phyloP scores from a whole-genome alignment of 2,888 invertebrate species.

The Erebia aethiops region DNA sequence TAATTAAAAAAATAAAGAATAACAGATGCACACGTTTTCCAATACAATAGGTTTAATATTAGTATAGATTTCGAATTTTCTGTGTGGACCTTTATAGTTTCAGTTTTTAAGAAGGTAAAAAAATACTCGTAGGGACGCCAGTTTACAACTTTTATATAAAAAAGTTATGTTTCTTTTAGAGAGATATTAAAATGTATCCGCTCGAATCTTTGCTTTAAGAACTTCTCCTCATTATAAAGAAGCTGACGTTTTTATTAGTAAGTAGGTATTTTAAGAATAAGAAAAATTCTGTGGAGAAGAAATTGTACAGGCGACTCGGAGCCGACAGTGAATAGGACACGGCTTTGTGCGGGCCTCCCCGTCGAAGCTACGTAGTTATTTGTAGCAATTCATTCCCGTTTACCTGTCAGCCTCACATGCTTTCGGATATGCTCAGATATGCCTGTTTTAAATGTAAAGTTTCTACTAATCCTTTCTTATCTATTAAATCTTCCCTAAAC shows the following conservation, averaged over 20 bases:
- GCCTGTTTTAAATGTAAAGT: too few relatives aligned
- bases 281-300: not conserved
- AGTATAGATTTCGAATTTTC: too few relatives aligned
- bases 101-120: too few relatives aligned
- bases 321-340: not conserved
- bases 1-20: too few relatives aligned
- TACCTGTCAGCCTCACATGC: not conserved
- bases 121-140: too few relatives aligned
- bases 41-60: too few relatives aligned
- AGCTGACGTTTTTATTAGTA: not conserved
- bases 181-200: not conserved
- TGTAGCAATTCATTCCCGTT: not conserved
- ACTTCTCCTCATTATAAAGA: not conserved
- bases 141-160: too few relatives aligned
- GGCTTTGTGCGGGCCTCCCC: not conserved
- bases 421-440: not conserved
- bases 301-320: not conserved
- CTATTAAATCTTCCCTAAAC: too few relatives aligned
- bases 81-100: too few relatives aligned
- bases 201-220: conserved; percentile 13
- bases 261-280: not conserved
- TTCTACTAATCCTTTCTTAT: too few relatives aligned
- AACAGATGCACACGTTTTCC: too few relatives aligned
- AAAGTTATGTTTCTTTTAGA: not conserved
- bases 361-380: conserved; percentile 6